Conservation (phyloP, 1,140 invertebrate species). For the Wiebesia pumilae region DNA sequence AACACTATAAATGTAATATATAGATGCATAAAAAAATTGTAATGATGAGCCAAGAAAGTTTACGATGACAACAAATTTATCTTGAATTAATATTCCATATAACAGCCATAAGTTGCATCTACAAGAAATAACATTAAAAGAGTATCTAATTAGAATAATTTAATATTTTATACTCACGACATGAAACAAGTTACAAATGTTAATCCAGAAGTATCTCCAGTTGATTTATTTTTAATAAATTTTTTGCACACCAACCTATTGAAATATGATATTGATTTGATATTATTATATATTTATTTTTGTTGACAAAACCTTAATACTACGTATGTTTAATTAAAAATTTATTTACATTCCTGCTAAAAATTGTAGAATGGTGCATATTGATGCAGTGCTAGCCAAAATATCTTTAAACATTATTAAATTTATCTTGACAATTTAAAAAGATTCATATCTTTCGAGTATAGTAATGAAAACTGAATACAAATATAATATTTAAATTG, state of each 20-base stretch:
- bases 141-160: slow-evolving; percentile 40
- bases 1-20: slow-evolving; percentile 79
- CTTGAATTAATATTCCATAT: slow-evolving; percentile 81
- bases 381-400: slow-evolving; percentile 78
- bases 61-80: slow-evolving; percentile 80
- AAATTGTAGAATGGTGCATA: slow-evolving; percentile 82
- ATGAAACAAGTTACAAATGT: slow-evolving; percentile 86
- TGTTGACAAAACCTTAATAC: slow-evolving; percentile 47
- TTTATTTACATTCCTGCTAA: slow-evolving; percentile 80
- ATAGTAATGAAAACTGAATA: not conserved
- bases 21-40: slow-evolving; percentile 79
- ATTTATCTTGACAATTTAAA: slow-evolving; percentile 35
- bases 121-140: slow-evolving; percentile 51
- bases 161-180: slow-evolving; percentile 78
- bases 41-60: slow-evolving; percentile 81
- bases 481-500: slow-evolving; percentile 4
- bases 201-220: slow-evolving; percentile 82
- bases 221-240: slow-evolving; percentile 80
- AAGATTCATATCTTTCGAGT: slow-evolving; percentile 2
- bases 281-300: slow-evolving; percentile 43
- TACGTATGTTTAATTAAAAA: slow-evolving; percentile 55
- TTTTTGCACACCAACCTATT: slow-evolving; percentile 81
- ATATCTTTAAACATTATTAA: slow-evolving; percentile 68
- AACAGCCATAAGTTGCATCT: slow-evolving; percentile 82
- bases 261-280: slow-evolving; percentile 55